A percentile compares a stretch with the other conserved stretches of the same genome.
These are phyloP conservation scores for Incurvaria masculella DNA, from an alignment of 2,888 invertebrate genomes.

Conservation along the genomic window DNA sequence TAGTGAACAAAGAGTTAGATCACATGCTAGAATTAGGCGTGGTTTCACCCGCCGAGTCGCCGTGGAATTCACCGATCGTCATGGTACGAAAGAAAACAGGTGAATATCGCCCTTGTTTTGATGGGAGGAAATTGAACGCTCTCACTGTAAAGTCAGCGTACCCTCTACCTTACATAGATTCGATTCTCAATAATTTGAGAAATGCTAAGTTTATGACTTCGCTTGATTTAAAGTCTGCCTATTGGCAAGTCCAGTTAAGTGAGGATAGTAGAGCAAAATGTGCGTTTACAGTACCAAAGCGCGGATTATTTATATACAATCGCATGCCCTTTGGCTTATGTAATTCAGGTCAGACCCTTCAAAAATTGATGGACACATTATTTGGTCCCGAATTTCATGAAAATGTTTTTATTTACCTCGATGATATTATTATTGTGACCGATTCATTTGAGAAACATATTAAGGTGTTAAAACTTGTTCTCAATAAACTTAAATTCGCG, in stretches of 20 bases:
- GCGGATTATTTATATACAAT: constrained; percentile 6
- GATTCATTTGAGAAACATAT: constrained; percentile 13
- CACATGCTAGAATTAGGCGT: background rate
- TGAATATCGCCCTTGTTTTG: background rate
- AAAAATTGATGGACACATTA: constrained; percentile 14
- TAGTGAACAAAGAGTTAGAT: constrained; percentile 1
- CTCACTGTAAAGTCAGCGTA: constrained; percentile 7
- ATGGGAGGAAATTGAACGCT: constrained; percentile 7
- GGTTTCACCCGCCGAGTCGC: background rate
- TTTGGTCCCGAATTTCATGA: constrained; percentile 16
- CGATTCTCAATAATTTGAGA: background rate
- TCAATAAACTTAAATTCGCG: background rate
- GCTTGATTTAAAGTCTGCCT: constrained; percentile 8
- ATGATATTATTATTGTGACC: constrained; percentile 16
- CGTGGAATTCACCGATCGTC: background rate
- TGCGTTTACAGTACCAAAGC: constrained; percentile 5
- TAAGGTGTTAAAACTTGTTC: background rate
- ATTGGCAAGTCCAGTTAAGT: constrained; percentile 2
- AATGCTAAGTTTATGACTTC: constrained; percentile 9
- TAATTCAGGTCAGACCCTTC: constrained; percentile 11
- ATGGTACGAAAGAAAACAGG: background rate
- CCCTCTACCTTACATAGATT: constrained; percentile 9
- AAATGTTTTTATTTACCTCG: constrained; percentile 16
- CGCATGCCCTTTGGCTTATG: constrained; percentile 6
- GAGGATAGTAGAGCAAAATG: constrained; percentile 1